Evolutionary conservation across 2,888 invertebrate species (phyloP).

Genomic region (Allophyes oxyacanthae): DNA sequence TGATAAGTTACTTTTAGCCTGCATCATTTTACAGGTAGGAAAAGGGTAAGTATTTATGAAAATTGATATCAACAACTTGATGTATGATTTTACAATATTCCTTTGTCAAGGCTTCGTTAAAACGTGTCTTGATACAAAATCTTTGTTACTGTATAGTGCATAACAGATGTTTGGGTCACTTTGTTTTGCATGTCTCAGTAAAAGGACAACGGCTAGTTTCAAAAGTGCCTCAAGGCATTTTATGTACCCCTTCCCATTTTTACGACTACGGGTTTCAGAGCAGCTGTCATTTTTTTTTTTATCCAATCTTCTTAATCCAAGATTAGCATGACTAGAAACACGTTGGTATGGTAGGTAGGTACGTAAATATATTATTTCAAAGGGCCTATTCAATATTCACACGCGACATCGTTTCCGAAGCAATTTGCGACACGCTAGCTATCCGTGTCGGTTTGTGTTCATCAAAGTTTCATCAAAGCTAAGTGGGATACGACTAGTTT

Average conservation of each 20-base stretch:
- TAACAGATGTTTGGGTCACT: constrained; percentile 14
- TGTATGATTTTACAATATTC: no score
- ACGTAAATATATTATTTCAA: constrained; percentile 51
- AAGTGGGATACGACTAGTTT: constrained; percentile 52
- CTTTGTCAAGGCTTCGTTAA: no score
- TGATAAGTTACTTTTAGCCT: no score
- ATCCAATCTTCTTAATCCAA: constrained; percentile 30
- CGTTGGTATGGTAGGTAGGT: not conserved
- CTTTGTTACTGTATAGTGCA: no score
- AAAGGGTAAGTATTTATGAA: no score
- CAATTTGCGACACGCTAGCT: constrained; percentile 59
- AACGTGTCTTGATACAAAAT: no score
- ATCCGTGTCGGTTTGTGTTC: constrained; percentile 47
- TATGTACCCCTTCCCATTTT: constrained; percentile 43
- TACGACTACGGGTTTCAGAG: constrained; percentile 39
- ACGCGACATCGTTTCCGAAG: constrained; percentile 54
- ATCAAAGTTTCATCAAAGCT: constrained; percentile 58
- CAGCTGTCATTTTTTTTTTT: constrained; percentile 47
- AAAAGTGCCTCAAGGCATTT: constrained; percentile 36
- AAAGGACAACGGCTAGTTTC: constrained; percentile 21
- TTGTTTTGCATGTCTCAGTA: constrained; percentile 12
- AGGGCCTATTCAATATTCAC: constrained; percentile 53
- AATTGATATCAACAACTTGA: no score
- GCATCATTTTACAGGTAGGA: no score
- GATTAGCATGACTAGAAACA: constrained; percentile 37